Conservation (phyloP, 2,797 vertebrate genomes). For the Discoglossus pictus region DNA sequence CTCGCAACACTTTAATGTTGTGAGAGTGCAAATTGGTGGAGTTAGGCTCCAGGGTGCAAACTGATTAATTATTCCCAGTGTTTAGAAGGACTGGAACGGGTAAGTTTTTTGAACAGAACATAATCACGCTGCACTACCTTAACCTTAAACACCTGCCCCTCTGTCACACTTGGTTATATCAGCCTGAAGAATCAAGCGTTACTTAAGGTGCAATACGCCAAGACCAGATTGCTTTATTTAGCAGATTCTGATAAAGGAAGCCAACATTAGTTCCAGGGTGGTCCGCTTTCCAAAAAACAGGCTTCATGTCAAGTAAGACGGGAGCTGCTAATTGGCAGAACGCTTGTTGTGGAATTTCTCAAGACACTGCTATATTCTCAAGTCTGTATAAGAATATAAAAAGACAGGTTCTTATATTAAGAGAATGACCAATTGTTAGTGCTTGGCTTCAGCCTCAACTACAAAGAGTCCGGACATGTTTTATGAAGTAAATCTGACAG, state of each 20-base stretch:
- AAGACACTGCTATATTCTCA: too few relatives aligned
- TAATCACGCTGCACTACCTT: neutral
- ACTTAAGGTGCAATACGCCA: slow-evolving; percentile 18
- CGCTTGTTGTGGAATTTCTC: too few relatives aligned
- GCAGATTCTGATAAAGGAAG: slow-evolving; percentile 13
- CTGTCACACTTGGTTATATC: slow-evolving; percentile 4
- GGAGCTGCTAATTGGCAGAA: too few relatives aligned
- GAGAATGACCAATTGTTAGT: too few relatives aligned
- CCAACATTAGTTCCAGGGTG: slow-evolving; percentile 3
- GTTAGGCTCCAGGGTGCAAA: neutral
- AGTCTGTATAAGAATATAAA: too few relatives aligned
- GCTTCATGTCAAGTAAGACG: neutral
- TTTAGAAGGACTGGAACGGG: slow-evolving; percentile 5
- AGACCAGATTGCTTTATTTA: slow-evolving; percentile 23
- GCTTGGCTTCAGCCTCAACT: too few relatives aligned
- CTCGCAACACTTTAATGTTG: too few relatives aligned
- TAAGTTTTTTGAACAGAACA: slow-evolving; percentile 6
- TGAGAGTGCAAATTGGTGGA: too few relatives aligned
- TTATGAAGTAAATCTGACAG: too few relatives aligned
- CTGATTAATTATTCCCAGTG: too few relatives aligned
- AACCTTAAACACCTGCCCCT: slow-evolving; percentile 12
- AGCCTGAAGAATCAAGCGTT: neutral
- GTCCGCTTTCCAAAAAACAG: slow-evolving; percentile 2
- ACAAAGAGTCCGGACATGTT: too few relatives aligned
- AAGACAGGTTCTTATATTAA: too few relatives aligned